Conservation (phyloP, 2,113 vertebrate genomes). For the Chamaetylas fuelleborni region DNA sequence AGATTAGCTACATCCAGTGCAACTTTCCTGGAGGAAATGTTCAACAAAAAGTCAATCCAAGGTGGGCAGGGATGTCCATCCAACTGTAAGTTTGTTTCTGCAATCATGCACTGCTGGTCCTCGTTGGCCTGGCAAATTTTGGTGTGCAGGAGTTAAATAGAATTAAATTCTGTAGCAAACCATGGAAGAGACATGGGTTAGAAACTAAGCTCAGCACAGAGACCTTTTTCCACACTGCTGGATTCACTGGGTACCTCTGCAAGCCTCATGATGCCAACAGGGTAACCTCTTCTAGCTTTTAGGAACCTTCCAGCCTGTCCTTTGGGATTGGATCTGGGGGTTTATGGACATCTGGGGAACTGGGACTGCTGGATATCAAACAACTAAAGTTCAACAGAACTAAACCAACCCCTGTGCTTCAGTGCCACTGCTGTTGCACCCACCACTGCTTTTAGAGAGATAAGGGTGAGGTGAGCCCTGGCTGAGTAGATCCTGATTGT, state of each 20-base stretch:
- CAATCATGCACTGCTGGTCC: accelerated
- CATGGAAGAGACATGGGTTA: neutral
- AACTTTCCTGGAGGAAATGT: neutral
- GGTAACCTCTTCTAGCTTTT: neutral
- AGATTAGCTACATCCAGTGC: neutral
- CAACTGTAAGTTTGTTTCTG: neutral
- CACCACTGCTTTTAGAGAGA: neutral
- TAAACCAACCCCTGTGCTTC: neutral
- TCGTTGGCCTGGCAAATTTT: accelerated
- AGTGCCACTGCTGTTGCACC: neutral
- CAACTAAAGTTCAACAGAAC: neutral
- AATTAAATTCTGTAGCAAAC: neutral
- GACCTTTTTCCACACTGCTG: neutral
- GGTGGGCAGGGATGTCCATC: neutral
- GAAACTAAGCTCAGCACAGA: neutral
- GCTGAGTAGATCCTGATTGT: neutral
- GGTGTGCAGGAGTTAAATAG: neutral
- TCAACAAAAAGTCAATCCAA: neutral
- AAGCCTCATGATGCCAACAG: neutral
- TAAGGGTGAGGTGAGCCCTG: neutral
- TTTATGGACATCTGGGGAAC: neutral
- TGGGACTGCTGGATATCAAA: neutral
- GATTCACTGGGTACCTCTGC: neutral
- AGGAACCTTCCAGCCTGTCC: neutral
- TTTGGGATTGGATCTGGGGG: neutral